Percentiles rank a stretch among this genome's conserved stretches.
Evolutionary conservation across 2,888 invertebrate species (phyloP).

Genomic region (Drosophila subsilvestris): DNA sequence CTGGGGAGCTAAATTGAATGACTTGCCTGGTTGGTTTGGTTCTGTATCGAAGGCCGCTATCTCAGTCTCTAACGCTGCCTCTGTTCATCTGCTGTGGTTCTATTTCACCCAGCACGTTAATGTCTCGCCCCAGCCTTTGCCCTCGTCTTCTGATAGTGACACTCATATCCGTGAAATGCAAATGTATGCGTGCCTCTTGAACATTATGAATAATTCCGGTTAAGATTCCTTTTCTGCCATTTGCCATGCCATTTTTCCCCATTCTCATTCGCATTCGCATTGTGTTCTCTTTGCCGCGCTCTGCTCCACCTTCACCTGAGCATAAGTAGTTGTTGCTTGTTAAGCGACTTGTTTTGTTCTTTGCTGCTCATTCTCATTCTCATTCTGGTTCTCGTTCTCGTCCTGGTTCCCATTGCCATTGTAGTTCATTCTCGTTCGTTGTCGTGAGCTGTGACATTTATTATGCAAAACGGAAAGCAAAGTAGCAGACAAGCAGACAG

Average conservation of each 20-base stretch:
- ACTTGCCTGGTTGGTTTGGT: slow-evolving; percentile 58
- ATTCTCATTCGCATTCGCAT: slow-evolving; percentile 36
- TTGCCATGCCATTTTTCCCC: slow-evolving; percentile 57
- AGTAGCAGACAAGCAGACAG: slow-evolving; percentile 53
- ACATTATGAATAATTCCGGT: slow-evolving; percentile 79
- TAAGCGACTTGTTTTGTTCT: slow-evolving; percentile 57
- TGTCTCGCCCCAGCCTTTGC: slow-evolving; percentile 26
- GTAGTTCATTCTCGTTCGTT: slow-evolving; percentile 45
- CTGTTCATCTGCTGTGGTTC: slow-evolving; percentile 13
- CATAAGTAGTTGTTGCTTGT: slow-evolving; percentile 68
- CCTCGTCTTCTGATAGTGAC: slow-evolving; percentile 68
- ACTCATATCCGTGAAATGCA: slow-evolving; percentile 74
- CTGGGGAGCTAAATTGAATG: slow-evolving; percentile 64
- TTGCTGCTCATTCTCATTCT: slow-evolving; percentile 16
- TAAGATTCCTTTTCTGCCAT: slow-evolving; percentile 71
- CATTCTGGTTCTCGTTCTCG: slow-evolving; percentile 17
- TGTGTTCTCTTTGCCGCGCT: slow-evolving; percentile 36
- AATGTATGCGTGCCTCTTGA: slow-evolving; percentile 77
- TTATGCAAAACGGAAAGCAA: slow-evolving; percentile 71
- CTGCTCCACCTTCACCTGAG: slow-evolving; percentile 49
- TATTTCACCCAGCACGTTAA: slow-evolving; percentile 39
- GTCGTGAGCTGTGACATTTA: slow-evolving; percentile 63
- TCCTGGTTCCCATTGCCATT: slow-evolving; percentile 35
- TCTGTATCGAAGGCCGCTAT: slow-evolving; percentile 40
- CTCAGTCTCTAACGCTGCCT: slow-evolving; percentile 16